These are phyloP conservation scores for Pseudoips prasinana DNA, from an alignment of 2,888 invertebrate genomes.

Conservation along the genomic window DNA sequence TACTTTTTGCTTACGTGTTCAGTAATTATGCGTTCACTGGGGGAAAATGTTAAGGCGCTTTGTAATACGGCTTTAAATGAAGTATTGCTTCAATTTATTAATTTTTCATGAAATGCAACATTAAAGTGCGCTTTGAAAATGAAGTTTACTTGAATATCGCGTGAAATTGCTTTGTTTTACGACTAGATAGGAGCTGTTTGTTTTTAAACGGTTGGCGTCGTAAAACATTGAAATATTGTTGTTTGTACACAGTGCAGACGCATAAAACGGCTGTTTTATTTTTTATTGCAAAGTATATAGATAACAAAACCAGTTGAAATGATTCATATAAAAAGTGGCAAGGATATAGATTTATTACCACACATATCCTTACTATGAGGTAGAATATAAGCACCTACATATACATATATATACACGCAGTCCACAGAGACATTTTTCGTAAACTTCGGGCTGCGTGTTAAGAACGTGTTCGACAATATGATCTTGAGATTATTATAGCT, in stretches of 20 bases:
- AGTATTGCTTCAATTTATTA: slow-evolving; percentile 36
- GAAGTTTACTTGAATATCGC: slow-evolving; percentile 14
- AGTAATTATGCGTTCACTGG: slow-evolving; percentile 38
- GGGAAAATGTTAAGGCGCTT: slow-evolving; percentile 20
- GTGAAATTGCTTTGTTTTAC: slow-evolving; percentile 21
- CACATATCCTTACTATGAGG: too few relatives aligned
- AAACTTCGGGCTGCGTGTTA: too few relatives aligned
- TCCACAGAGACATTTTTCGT: too few relatives aligned
- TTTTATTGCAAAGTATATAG: not conserved
- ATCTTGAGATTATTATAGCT: too few relatives aligned
- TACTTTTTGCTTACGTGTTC: slow-evolving; percentile 44
- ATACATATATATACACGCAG: too few relatives aligned
- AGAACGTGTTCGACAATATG: too few relatives aligned
- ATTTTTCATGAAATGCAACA: slow-evolving; percentile 32
- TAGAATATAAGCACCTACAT: too few relatives aligned
- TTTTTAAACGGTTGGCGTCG: slow-evolving; percentile 4
- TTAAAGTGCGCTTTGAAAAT: slow-evolving; percentile 21
- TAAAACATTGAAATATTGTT: slow-evolving; percentile 2
- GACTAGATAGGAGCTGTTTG: slow-evolving; percentile 6
- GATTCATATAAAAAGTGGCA: too few relatives aligned
- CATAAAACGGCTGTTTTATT: slow-evolving; percentile 1
- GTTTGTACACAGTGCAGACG: not conserved
- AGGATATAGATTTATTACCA: too few relatives aligned
- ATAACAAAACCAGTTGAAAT: slow-evolving; percentile 25
- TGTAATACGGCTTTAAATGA: slow-evolving; percentile 32